Conservation (phyloP, 2,888 invertebrate genomes). For the Tenthredo distinguenda region DNA sequence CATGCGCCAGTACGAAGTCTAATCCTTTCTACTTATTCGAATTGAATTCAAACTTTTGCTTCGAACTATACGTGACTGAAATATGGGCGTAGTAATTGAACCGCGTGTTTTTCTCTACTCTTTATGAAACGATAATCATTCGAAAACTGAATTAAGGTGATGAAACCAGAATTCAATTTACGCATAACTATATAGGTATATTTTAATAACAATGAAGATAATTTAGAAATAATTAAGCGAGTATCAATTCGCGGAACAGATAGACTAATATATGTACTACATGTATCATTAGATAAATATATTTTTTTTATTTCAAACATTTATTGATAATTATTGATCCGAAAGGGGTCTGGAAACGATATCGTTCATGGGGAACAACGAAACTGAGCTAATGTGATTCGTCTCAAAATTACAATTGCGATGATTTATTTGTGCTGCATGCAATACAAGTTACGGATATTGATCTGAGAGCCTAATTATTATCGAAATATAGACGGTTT, state of each 20-base stretch:
- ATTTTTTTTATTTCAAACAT: constrained; percentile 42
- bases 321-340: constrained; percentile 11
- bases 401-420: not conserved
- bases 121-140: constrained; percentile 19
- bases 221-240: not conserved
- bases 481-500: not conserved
- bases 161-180: constrained; percentile 33
- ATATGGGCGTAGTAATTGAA: not conserved
- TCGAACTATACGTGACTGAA: constrained; percentile 2
- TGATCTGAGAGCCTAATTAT: not conserved
- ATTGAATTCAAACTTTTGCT: not conserved
- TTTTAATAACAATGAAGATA: not conserved
- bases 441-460: not conserved
- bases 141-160: constrained; percentile 26
- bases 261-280: constrained; percentile 31
- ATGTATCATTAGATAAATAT: constrained; percentile 25
- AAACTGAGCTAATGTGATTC: not conserved
- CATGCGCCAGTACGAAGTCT: too few relatives aligned
- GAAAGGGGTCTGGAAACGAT: not conserved
- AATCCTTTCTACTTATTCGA: not conserved
- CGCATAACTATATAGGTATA: constrained; percentile 7
- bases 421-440: not conserved
- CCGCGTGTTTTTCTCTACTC: constrained; percentile 5
- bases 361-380: not conserved
- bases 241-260: constrained; percentile 6